A percentile compares a stretch with the other conserved stretches of the same genome.
Evolutionary conservation across 1,140 invertebrate species (phyloP).

Genomic region (Calliphora vicina): DNA sequence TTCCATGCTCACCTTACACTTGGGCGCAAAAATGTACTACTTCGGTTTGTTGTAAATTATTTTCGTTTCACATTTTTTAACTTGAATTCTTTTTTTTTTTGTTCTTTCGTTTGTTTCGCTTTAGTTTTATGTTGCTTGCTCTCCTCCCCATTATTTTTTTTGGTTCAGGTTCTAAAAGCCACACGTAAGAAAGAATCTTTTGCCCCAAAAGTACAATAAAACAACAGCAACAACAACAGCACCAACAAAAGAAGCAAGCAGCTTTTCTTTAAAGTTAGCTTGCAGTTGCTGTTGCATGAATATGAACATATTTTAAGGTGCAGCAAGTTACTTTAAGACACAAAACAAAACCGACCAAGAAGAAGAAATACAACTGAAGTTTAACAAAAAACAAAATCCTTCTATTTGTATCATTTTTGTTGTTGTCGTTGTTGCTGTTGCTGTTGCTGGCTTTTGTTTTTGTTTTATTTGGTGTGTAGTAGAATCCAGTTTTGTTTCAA

Average conservation of each 20-base stretch:
- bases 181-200: background rate
- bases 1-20: too few relatives aligned
- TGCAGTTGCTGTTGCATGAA: background rate
- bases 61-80: background rate
- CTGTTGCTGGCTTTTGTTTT: background rate
- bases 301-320: conserved; percentile 5
- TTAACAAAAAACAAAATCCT: background rate
- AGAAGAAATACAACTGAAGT: background rate
- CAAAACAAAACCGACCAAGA: background rate
- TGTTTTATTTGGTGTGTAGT: background rate
- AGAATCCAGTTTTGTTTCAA: background rate
- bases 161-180: background rate
- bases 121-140: too few relatives aligned
- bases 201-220: background rate
- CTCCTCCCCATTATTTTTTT: background rate
- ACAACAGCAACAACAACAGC: background rate
- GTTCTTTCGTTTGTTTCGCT: too few relatives aligned
- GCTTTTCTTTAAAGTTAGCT: background rate
- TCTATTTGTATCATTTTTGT: background rate
- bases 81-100: too few relatives aligned
- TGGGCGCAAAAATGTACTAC: background rate
- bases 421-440: background rate
- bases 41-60: background rate
- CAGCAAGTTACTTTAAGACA: conserved; percentile 13
- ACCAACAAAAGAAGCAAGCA: too few relatives aligned